Conservation (phyloP, 2,113 vertebrate species). For the Solea senegalensis region DNA sequence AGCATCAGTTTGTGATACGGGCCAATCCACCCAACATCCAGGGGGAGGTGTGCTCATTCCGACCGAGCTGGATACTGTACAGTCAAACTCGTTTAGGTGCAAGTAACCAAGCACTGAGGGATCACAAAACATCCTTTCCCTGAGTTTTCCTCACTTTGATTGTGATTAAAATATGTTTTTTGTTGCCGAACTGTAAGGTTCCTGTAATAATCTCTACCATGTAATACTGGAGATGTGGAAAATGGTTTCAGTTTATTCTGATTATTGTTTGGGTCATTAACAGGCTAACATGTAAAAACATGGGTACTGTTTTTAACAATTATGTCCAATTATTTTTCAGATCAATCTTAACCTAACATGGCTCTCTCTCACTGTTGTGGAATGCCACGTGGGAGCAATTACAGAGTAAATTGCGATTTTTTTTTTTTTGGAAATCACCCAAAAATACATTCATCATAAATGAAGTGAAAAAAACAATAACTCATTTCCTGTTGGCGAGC, state of each 20-base stretch:
- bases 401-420: neutral
- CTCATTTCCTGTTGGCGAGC: neutral
- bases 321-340: neutral
- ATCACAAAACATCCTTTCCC: no score
- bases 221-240: no score
- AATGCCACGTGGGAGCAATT: slow-evolving; percentile 2
- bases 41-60: neutral
- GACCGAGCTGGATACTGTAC: slow-evolving; percentile 1
- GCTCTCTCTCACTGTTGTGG: neutral
- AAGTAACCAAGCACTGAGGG: no score
- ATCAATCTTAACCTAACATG: neutral
- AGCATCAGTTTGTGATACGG: neutral
- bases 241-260: no score
- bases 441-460: neutral
- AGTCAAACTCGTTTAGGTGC: neutral
- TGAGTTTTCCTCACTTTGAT: no score
- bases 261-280: no score
- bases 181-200: no score
- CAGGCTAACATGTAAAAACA: no score
- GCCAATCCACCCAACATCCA: slow-evolving; percentile 8
- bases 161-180: no score
- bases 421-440: neutral
- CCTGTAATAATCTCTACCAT: no score
- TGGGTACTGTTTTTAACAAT: neutral
- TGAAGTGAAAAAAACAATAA: neutral